Percentiles rank a stretch among this genome's conserved stretches.
Conservation (phyloP, 2,797 vertebrate genomes). For the Falco biarmicus region DNA sequence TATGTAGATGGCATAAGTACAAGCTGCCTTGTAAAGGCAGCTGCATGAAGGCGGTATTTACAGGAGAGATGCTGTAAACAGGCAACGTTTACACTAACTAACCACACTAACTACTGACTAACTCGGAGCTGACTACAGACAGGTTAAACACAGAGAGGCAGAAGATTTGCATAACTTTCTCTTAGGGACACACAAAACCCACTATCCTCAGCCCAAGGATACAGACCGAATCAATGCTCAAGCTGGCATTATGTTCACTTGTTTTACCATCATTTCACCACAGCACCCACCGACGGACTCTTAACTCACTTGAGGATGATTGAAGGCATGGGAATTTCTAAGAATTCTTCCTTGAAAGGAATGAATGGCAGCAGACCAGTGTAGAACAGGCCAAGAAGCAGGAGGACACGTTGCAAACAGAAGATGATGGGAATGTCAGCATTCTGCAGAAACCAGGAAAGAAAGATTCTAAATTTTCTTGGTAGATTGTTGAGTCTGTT, state of each 20-base stretch:
- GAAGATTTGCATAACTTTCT: not conserved
- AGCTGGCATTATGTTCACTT: not conserved
- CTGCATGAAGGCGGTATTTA: not conserved
- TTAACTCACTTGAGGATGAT: conserved; percentile 90
- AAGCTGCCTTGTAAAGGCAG: not conserved
- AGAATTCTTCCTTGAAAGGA: conserved; percentile 93
- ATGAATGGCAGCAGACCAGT: conserved; percentile 94
- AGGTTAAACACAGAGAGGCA: not conserved
- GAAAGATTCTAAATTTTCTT: not conserved
- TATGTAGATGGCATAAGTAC: not conserved
- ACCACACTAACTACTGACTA: not conserved
- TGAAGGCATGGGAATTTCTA: conserved; percentile 99
- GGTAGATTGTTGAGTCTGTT: not conserved
- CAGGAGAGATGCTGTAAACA: not conserved
- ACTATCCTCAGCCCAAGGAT: not conserved
- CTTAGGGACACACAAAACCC: not conserved
- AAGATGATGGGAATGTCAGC: conserved; percentile 91
- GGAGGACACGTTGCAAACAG: conserved; percentile 90
- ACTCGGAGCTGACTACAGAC: not conserved
- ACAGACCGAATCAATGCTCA: not conserved
- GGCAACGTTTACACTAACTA: not conserved
- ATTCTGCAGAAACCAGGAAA: conserved; percentile 81
- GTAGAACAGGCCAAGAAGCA: conserved; percentile 95
- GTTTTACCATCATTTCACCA: not conserved
- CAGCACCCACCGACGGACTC: not conserved